Evolutionary conservation across 2,797 vertebrate species (phyloP).

Genomic region (Antennarius maculatus): DNA sequence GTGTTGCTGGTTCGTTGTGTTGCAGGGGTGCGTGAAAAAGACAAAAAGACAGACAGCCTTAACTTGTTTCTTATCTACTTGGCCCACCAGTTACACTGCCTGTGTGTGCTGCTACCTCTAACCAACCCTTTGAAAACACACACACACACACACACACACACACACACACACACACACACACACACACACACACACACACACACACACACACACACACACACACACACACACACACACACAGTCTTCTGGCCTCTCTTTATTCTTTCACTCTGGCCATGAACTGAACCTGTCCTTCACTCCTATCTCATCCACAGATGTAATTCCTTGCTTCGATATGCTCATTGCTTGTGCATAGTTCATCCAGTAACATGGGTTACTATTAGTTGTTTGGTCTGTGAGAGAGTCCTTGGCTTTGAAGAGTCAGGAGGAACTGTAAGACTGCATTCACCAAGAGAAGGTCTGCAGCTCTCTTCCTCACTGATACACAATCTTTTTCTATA

Average conservation of each 20-base stretch:
- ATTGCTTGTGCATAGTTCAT: conserved; percentile 59
- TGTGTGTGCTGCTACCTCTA: conserved; percentile 56
- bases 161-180: conserved; percentile 16
- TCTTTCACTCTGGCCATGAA: conserved; percentile 63
- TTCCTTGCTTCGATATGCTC: conserved; percentile 51
- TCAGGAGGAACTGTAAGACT: conserved; percentile 5
- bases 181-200: conserved; percentile 3
- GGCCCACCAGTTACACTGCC: conserved; percentile 51
- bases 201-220: conserved; percentile 25
- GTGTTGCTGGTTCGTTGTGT: conserved; percentile 68
- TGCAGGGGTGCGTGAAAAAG: conserved; percentile 73
- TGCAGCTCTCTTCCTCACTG: background rate
- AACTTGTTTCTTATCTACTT: conserved; percentile 75
- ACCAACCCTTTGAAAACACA: conserved; percentile 20
- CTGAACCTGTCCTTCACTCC: conserved; percentile 66
- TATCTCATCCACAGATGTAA: conserved; percentile 51
- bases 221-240: conserved; percentile 12
- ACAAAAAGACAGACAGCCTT: conserved; percentile 80
- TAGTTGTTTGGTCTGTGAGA: conserved; percentile 59
- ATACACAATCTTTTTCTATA: background rate
- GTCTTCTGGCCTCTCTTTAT: conserved; percentile 30
- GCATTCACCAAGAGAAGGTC: background rate
- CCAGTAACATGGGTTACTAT: conserved; percentile 33
- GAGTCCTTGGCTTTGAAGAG: conserved; percentile 45
- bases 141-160: conserved; percentile 2